Evolutionary conservation across 2,888 invertebrate species (phyloP).

Genomic region (Taphrorychus bicolor): DNA sequence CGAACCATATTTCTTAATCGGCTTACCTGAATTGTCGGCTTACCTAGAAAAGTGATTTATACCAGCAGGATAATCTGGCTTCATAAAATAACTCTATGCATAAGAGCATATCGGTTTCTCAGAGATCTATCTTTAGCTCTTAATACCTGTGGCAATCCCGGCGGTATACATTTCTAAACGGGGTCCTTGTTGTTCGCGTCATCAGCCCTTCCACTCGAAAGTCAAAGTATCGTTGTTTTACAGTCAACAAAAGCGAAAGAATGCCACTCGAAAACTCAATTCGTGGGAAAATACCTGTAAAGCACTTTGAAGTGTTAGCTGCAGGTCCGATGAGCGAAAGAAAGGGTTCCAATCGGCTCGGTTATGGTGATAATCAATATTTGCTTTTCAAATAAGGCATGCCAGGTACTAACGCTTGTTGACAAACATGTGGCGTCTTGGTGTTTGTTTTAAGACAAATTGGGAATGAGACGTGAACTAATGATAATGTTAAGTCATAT

Average conservation of each 20-base stretch:
- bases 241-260: constrained; percentile 1
- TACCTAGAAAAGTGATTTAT: constrained; percentile 14
- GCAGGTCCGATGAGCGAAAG: constrained; percentile 15
- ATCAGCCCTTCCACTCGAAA: background rate
- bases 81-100: background rate
- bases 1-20: constrained; percentile 10
- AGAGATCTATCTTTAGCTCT: background rate
- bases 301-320: constrained; percentile 33
- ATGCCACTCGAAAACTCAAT: constrained; percentile 14
- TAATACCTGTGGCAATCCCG: background rate
- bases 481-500: background rate
- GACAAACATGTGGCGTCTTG: constrained; percentile 29
- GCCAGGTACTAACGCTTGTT: constrained; percentile 27
- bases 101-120: background rate
- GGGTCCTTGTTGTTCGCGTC: background rate
- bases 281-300: constrained; percentile 35
- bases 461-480: background rate
- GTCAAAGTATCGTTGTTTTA: constrained; percentile 1
- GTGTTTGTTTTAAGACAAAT: background rate
- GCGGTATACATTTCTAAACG: background rate
- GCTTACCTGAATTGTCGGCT: constrained; percentile 18
- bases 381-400: constrained; percentile 30
- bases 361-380: constrained; percentile 34
- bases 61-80: background rate
- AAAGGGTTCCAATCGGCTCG: constrained; percentile 27